Evolutionary conservation across 2,888 invertebrate genomes (phyloP).

Genomic region (Chirona hameri): DNA sequence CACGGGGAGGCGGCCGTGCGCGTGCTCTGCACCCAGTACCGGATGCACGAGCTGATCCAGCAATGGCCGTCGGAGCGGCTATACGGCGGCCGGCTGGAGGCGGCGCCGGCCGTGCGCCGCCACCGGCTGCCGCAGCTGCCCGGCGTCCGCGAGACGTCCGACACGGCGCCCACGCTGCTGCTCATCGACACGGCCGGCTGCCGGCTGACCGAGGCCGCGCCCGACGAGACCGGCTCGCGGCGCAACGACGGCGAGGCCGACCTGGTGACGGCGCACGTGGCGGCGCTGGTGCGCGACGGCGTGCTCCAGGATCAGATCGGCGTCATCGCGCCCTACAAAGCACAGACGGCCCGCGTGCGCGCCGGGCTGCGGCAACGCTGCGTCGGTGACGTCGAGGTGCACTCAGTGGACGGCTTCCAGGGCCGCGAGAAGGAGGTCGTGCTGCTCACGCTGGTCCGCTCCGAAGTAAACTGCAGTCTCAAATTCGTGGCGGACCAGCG

Average conservation of each 20-base stretch:
- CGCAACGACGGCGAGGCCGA: conserved; percentile 52
- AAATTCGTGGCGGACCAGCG: conserved; percentile 56
- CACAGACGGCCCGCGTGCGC: conserved; percentile 52
- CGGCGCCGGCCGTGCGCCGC: conserved; percentile 46
- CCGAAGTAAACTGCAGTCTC: conserved; percentile 53
- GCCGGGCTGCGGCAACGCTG: conserved; percentile 43
- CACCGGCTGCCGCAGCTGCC: conserved; percentile 52
- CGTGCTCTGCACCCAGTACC: conserved; percentile 72
- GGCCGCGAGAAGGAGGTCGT: conserved; percentile 59
- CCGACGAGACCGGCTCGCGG: conserved; percentile 29
- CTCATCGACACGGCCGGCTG: conserved; percentile 56
- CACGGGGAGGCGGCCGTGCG: conserved; percentile 57
- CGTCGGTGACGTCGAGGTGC: conserved; percentile 49
- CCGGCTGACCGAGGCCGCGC: conserved; percentile 44
- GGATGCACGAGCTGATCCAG: conserved; percentile 83
- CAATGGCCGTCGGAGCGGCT: conserved; percentile 74
- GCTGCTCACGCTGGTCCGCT: conserved; percentile 55
- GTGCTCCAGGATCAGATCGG: conserved; percentile 51
- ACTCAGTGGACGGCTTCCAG: conserved; percentile 59
- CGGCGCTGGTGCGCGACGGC: conserved; percentile 48
- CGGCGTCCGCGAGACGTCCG: conserved; percentile 46
- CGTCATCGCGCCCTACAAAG: conserved; percentile 56
- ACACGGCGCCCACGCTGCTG: conserved; percentile 48
- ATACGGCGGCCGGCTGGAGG: conserved; percentile 63
- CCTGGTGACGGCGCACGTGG: conserved; percentile 51